Conservation (phyloP, 2,888 invertebrate species). For the Drosophila lutescens region DNA sequence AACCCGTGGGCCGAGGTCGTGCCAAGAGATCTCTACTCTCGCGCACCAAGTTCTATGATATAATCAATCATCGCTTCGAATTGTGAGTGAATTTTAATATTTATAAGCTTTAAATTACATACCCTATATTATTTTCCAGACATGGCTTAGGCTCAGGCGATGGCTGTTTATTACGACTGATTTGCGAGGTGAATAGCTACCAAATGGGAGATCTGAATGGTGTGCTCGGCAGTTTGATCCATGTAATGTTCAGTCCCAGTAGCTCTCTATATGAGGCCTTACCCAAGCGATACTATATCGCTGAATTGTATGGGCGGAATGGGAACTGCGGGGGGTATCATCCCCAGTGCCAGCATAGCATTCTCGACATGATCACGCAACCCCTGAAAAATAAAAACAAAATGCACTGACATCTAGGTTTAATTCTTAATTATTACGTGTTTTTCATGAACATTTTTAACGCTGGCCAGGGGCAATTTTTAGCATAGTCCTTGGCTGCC, state of each 20-base stretch:
- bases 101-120: not conserved
- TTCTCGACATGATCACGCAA: constrained; percentile 78
- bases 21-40: constrained; percentile 58
- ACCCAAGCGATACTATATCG: constrained; percentile 73
- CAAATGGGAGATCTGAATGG: constrained; percentile 85
- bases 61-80: constrained; percentile 62
- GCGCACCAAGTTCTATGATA: constrained; percentile 67
- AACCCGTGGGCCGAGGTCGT: constrained; percentile 15
- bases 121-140: constrained; percentile 37
- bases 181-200: constrained; percentile 87
- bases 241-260: constrained; percentile 85
- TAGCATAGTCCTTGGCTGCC: constrained; percentile 46
- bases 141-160: constrained; percentile 83
- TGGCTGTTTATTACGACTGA: constrained; percentile 87
- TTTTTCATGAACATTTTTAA: constrained; percentile 61
- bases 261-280: constrained; percentile 73
- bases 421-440: constrained; percentile 30
- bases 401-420: constrained; percentile 3
- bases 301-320: constrained; percentile 71
- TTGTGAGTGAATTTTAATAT: constrained; percentile 49
- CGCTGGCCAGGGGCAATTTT: constrained; percentile 61
- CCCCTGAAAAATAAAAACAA: constrained; percentile 55
- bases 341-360: constrained; percentile 63
- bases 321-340: constrained; percentile 63
- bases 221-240: constrained; percentile 87